phyloP scores from a whole-genome alignment of 2,888 invertebrate genomes.

The Brachyopa scutellaris region DNA sequence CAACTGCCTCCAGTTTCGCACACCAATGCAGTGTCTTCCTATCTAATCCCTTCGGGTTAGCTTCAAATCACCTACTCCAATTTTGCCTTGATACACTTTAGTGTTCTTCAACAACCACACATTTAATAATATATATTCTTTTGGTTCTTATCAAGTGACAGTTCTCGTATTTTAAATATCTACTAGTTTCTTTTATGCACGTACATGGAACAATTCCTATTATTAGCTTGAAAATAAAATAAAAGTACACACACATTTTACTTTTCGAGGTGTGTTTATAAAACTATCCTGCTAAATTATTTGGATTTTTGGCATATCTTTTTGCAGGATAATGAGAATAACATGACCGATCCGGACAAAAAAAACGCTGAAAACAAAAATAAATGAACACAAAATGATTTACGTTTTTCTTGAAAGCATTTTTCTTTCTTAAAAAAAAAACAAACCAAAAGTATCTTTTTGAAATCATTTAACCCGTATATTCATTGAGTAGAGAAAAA shows the following conservation, averaged over 20 bases:
- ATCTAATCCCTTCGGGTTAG: no score
- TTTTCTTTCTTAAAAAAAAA: slow-evolving; percentile 34
- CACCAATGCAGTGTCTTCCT: no score
- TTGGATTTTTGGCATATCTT: slow-evolving; percentile 76
- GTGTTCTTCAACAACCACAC: neutral
- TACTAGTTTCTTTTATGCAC: slow-evolving; percentile 64
- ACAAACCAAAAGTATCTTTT: neutral
- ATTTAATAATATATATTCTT: no score
- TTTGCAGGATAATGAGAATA: slow-evolving; percentile 82
- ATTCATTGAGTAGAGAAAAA: slow-evolving; percentile 9
- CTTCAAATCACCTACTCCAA: no score
- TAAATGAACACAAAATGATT: slow-evolving; percentile 19
- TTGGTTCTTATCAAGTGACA: no score
- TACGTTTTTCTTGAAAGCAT: slow-evolving; percentile 26
- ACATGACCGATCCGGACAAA: slow-evolving; percentile 76
- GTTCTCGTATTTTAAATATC: slow-evolving; percentile 29
- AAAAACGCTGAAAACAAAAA: slow-evolving; percentile 64
- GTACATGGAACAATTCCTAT: slow-evolving; percentile 74
- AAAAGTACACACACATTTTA: slow-evolving; percentile 46
- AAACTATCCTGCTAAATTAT: slow-evolving; percentile 56
- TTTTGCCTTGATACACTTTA: neutral
- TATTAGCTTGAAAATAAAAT: slow-evolving; percentile 56
- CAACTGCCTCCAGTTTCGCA: no score
- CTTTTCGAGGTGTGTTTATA: slow-evolving; percentile 39
- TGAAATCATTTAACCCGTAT: slow-evolving; percentile 19